Conservation (phyloP, 2,797 vertebrate species). For the Sebastes flavidus region DNA sequence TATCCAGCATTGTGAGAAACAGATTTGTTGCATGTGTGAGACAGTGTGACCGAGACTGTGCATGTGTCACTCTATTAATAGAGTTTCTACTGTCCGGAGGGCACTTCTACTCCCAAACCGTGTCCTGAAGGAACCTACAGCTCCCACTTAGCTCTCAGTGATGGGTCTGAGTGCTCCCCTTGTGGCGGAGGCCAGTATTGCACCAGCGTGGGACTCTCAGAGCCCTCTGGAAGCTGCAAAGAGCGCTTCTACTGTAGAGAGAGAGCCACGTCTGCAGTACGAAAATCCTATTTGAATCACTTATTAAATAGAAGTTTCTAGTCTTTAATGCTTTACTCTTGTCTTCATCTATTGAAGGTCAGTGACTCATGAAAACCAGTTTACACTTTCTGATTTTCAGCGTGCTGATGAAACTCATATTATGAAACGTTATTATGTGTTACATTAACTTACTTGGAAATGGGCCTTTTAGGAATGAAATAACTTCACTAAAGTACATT, state of each 20-base stretch:
- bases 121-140: conserved; percentile 85
- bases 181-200: conserved; percentile 87
- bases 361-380: background rate
- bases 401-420: background rate
- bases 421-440: background rate
- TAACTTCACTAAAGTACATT: background rate
- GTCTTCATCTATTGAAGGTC: background rate
- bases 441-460: background rate
- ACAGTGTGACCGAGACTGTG: background rate
- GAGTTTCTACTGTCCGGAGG: conserved; percentile 87
- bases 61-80: conserved; percentile 41
- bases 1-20: background rate
- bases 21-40: background rate
- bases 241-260: conserved; percentile 88
- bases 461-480: background rate
- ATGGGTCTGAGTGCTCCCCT: conserved; percentile 76
- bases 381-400: background rate
- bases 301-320: background rate
- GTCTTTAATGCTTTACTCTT: background rate
- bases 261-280: conserved; percentile 85
- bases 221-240: conserved; percentile 84
- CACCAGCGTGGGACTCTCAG: conserved; percentile 77
- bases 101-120: conserved; percentile 78
- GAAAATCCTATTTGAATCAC: conserved; percentile 25
- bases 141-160: conserved; percentile 71